A percentile compares a stretch with the other conserved stretches of the same genome.
Conservation (phyloP, 2,113 vertebrate genomes). For the Crotalus tigris region DNA sequence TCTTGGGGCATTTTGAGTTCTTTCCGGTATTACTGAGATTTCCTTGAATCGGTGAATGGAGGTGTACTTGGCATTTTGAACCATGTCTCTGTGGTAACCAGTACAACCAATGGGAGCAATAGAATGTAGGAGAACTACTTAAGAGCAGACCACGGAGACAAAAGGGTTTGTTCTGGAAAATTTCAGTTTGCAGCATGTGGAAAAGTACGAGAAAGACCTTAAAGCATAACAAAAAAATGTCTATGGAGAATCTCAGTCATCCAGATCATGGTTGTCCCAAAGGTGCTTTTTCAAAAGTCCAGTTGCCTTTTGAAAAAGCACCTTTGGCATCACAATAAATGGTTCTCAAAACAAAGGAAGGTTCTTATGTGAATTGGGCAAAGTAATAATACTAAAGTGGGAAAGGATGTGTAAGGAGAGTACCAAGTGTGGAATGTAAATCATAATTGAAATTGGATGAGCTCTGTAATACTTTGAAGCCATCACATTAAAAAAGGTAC, state of each 20-base stretch:
- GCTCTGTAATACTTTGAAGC: not conserved
- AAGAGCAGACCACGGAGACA: not conserved
- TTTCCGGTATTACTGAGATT: not conserved
- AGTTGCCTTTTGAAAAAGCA: no score
- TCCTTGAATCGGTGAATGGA: not conserved
- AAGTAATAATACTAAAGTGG: not conserved
- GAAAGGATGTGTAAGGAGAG: not conserved
- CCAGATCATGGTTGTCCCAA: no score
- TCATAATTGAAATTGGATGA: not conserved
- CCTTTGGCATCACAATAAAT: not conserved
- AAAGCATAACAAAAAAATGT: not conserved
- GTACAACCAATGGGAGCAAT: not conserved
- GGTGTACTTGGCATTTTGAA: not conserved
- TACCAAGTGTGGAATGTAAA: not conserved
- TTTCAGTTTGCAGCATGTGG: not conserved
- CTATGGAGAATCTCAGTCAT: no score
- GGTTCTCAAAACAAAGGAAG: not conserved
- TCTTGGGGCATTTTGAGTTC: not conserved
- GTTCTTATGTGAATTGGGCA: not conserved
- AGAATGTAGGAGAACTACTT: not conserved
- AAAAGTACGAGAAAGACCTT: not conserved
- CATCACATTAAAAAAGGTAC: not conserved
- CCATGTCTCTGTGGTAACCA: not conserved
- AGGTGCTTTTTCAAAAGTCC: no score
- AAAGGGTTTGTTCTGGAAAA: not conserved